Conservation (phyloP, 2,888 invertebrate genomes). For the Meloe dianella region DNA sequence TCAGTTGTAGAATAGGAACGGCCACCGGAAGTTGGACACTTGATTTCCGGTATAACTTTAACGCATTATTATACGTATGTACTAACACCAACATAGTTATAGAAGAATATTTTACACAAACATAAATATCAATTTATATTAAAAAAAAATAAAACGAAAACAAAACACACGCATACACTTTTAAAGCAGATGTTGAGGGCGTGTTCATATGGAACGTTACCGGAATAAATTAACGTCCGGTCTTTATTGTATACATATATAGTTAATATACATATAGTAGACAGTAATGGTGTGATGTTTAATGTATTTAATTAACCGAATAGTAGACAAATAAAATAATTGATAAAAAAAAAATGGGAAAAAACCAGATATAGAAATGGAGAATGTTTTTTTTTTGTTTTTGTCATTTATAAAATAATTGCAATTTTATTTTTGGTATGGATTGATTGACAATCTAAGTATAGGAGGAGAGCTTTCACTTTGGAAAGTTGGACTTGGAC, state of each 20-base stretch:
- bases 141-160: neutral
- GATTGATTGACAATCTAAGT: neutral
- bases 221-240: constrained; percentile 16
- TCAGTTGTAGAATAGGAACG: constrained; percentile 24
- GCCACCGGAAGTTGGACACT: constrained; percentile 31
- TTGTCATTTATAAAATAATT: neutral
- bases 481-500: constrained; percentile 23
- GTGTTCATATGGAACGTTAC: constrained; percentile 24
- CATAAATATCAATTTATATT: neutral
- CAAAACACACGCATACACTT: too few relatives aligned
- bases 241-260: neutral
- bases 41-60: constrained; percentile 28
- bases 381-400: too few relatives aligned
- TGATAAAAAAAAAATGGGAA: neutral
- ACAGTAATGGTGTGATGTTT: neutral
- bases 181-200: constrained; percentile 27
- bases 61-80: constrained; percentile 17
- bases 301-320: neutral
- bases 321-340: neutral
- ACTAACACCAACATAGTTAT: neutral
- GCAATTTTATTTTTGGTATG: neutral
- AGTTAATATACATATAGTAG: too few relatives aligned
- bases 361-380: too few relatives aligned
- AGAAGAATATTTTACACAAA: neutral
- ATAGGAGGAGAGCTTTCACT: constrained; percentile 25